Conservation (phyloP, 2,888 invertebrate genomes). For the Aspidapion aeneum region DNA sequence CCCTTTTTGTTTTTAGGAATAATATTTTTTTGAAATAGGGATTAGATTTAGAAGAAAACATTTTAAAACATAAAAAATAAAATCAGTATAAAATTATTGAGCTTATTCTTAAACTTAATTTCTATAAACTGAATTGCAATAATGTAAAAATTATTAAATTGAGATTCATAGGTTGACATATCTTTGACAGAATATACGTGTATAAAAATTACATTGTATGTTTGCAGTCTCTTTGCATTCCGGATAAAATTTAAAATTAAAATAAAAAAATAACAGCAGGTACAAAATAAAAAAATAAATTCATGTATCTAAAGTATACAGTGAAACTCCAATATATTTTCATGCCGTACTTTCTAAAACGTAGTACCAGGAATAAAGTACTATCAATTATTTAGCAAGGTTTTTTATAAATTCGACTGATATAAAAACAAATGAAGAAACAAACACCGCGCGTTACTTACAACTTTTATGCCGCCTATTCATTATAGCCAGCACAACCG, state of each 20-base stretch:
- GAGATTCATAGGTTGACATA: neutral
- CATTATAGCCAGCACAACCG: too few species aligned
- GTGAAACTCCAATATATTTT: too few species aligned
- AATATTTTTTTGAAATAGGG: too few species aligned
- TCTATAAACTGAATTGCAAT: neutral
- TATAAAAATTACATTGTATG: neutral
- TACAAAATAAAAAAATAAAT: constrained; percentile 25
- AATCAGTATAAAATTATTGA: neutral
- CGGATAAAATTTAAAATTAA: neutral
- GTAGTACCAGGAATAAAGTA: too few species aligned
- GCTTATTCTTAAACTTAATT: neutral
- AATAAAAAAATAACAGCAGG: constrained; percentile 26
- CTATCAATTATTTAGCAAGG: too few species aligned
- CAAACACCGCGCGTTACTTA: too few species aligned
- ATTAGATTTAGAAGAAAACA: too few species aligned
- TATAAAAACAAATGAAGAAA: too few species aligned
- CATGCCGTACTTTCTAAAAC: too few species aligned
- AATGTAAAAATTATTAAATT: neutral
- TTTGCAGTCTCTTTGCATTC: neutral
- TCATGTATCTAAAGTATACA: constrained; percentile 22
- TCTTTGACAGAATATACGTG: neutral
- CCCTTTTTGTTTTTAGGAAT: too few species aligned
- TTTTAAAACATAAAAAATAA: constrained; percentile 24
- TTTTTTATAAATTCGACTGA: too few species aligned
- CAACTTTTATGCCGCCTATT: too few species aligned